These are phyloP conservation scores for Creontiades dilutus DNA, from an alignment of 2,888 invertebrate species.

Conservation along the genomic window DNA sequence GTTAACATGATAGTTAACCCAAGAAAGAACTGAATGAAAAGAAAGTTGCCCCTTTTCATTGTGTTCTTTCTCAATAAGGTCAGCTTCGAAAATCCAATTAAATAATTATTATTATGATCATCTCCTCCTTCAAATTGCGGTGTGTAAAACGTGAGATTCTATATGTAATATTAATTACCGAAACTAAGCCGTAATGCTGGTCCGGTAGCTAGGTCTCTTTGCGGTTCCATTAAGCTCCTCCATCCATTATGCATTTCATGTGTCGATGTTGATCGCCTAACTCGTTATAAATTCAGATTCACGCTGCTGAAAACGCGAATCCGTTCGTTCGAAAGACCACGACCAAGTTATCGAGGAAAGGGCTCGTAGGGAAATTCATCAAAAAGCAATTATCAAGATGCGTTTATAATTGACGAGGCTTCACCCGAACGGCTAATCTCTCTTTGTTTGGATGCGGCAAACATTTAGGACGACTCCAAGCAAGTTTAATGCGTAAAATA, in stretches of 20 bases:
- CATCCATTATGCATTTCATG: background rate
- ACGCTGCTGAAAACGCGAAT: background rate
- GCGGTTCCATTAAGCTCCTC: background rate
- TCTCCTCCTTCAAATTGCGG: too few species aligned
- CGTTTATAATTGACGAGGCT: conserved; percentile 56
- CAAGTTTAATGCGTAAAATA: too few species aligned
- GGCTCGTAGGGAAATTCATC: conserved; percentile 46
- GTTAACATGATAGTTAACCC: too few species aligned
- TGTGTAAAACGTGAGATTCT: too few species aligned
- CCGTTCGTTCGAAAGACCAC: background rate
- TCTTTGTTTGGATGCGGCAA: background rate
- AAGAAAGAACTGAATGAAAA: too few species aligned
- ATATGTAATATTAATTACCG: too few species aligned
- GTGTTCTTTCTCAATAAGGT: too few species aligned
- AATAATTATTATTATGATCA: too few species aligned
- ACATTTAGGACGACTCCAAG: background rate
- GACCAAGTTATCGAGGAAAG: background rate
- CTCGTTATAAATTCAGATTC: conserved; percentile 12
- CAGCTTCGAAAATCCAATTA: too few species aligned
- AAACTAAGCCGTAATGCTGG: too few species aligned
- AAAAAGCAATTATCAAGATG: conserved; percentile 54
- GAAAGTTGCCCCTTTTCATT: too few species aligned
- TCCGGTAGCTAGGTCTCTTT: background rate
- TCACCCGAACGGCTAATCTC: conserved; percentile 27
- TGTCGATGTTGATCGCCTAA: background rate